A percentile compares a stretch with the other conserved stretches of the same genome.
These are phyloP conservation scores for Mamestra configurata DNA, from an alignment of 1,140 invertebrate species.

Conservation along the genomic window DNA sequence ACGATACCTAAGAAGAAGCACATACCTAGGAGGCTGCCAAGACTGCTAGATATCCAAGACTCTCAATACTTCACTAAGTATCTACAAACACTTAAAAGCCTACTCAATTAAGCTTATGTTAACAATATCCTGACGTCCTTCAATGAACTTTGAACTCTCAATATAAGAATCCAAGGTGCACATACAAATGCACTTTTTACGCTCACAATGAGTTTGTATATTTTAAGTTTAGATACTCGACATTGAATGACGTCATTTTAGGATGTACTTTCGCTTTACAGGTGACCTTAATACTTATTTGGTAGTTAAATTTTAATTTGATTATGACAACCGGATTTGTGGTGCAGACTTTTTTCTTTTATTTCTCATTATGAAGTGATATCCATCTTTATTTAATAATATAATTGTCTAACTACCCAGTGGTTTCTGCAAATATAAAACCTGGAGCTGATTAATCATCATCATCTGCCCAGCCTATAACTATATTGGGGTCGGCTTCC, in stretches of 20 bases:
- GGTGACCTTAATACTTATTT: conserved; percentile 25
- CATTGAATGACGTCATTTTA: conserved; percentile 30
- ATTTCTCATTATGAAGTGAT: too few relatives aligned
- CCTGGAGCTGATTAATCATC: too few relatives aligned
- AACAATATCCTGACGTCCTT: neutral
- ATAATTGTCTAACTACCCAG: too few relatives aligned
- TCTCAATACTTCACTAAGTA: too few relatives aligned
- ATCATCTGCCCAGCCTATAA: too few relatives aligned
- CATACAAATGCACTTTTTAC: neutral
- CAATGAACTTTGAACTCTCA: neutral
- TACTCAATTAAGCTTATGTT: neutral
- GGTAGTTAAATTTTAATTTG: neutral
- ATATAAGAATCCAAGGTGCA: neutral
- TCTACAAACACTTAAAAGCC: neutral
- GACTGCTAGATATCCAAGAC: too few relatives aligned
- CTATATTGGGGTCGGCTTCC: too few relatives aligned
- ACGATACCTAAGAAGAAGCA: too few relatives aligned
- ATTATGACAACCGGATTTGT: neutral
- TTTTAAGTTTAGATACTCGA: neutral
- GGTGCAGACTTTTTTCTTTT: neutral
- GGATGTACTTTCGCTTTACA: conserved; percentile 46
- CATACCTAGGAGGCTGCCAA: too few relatives aligned
- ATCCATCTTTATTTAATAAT: too few relatives aligned
- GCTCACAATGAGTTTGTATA: neutral
- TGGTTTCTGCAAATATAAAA: too few relatives aligned